Evolutionary conservation across 2,797 vertebrate genomes (phyloP), one percentile per base, ranked within the genome.

Genomic region (Hozukius guyotensis): DNA sequence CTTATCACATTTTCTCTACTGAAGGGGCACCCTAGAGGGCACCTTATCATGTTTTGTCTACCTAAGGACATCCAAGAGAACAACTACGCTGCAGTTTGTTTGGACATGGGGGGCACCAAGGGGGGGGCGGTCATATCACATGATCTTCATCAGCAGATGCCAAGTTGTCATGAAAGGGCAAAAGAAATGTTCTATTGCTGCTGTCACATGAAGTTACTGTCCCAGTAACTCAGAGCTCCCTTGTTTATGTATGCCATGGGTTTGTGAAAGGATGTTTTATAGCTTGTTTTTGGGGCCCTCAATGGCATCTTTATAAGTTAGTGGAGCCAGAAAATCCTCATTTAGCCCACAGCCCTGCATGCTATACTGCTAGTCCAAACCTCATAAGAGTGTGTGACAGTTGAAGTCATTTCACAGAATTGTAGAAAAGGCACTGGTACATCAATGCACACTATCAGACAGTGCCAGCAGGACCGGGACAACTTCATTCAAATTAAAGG

Each of bases 311-410:
- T 68, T 36, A 57, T 81, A 29, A 61, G 22, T 57, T 46, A 75
- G 5, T 32, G 57, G 16, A 78, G 67, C 55, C 18, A 65, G 22
- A 72, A 60, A 53, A 75, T 34, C 36, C 14, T 49, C 22, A 4
- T 67, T 70, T 31, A 31, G 83, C 82, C 61, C 27, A 25, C 71
- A 67, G 71, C 46, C 8, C 16, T 49, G 46, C 73, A 56, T 9
- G 34, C 29, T 68, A 63, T 5, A 34, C 55, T 78, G 71, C 55
- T 11, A 24, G 16, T 27, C 27, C 70, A 67, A 27, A 60, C 8
- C 53, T 69, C 20, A 66, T 14, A 20, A 6, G 49, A 64, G 36
- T 24, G 42, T 61, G 31, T 29, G 12, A 36, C 3, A 22, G 80
- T 68, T 55, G 4, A 29, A 69, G 53, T 55, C 38, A 55, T 59